Evolutionary conservation across 1,140 invertebrate genomes (phyloP), one percentile per base, ranked within the genome.

Genomic region (Microplitis mediator): DNA sequence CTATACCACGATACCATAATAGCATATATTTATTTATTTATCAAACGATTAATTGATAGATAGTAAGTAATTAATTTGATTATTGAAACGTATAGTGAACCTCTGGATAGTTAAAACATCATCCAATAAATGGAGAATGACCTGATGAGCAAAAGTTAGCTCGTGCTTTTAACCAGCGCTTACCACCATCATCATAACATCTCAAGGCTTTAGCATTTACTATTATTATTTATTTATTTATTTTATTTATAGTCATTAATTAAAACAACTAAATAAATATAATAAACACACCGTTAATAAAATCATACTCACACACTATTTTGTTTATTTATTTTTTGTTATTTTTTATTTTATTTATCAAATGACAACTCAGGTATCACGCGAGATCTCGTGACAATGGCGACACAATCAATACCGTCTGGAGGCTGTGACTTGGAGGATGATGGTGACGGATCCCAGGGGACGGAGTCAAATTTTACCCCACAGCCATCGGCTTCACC

Each of bases 301-400:
- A 62, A 71, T 54, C 8, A 54, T 32, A 32, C 50, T 35, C 50
- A 39, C 64, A 71, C 69, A 72, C 62, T 65, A 36, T 45, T 72
- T 74, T 74, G 35, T 74, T 66, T 77, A 71, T 72, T 58, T 61
- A 72, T 36, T 23, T 65, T 73, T 72, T 69, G 58, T 71, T 71
- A 69, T 61, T 23, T 34, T 68, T 76, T 70, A 75, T 68, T 73
- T 79, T 71, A 50, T 75, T 74, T 78, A 80, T 79, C 74, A 75
- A 82, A 80, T 80, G 77, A 78, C 74, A 82, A 87, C 84, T 81
- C 84, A 88, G 86, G 86, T 83, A 86, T 87, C 84, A 85, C 86
- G 74, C 83, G 86, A 81, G 86, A 88, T 83, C 80, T 87, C 72
- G 84, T 85, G 82, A 85, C 85, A 79, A 86, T 87, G 85, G 81